Evolutionary conservation across 1,140 invertebrate genomes (phyloP).

Genomic region (Eufriesea mexicana): DNA sequence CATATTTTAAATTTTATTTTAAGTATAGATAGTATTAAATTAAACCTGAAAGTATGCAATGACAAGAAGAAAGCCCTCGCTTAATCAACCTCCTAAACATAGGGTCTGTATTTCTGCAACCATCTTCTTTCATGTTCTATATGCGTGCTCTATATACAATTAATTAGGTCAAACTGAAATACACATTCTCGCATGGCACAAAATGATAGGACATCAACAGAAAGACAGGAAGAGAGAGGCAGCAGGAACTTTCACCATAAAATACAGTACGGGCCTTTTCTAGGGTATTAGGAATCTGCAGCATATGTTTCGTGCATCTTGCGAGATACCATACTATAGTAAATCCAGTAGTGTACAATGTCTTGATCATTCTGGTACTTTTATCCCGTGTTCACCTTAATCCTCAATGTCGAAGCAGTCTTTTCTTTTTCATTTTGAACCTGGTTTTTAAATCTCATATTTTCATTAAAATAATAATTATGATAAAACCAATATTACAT

Average conservation of each 20-base stretch:
- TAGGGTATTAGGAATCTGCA: constrained; percentile 26
- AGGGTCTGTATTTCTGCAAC: neutral
- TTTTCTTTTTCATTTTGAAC: neutral
- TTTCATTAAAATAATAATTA: neutral
- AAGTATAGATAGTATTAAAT: neutral
- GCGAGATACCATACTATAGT: neutral
- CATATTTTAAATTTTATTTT: neutral
- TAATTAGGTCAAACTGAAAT: neutral
- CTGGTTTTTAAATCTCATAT: neutral
- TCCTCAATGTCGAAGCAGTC: neutral
- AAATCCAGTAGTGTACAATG: neutral
- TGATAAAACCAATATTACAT: neutral
- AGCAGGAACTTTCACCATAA: constrained; percentile 42
- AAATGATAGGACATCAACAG: constrained; percentile 2
- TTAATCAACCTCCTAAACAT: neutral
- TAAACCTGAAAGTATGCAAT: neutral
- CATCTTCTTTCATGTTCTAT: neutral
- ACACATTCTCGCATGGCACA: neutral
- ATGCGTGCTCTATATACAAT: constrained; percentile 7
- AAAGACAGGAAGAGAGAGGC: neutral
- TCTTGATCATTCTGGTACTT: no score
- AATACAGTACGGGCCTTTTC: neutral
- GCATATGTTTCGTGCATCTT: neutral
- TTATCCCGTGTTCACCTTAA: neutral
- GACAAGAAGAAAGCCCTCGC: neutral